Base-by-base conservation (phyloP, 2,113 vertebrate species). In the Rhinolophus ferrumequinum region DNA sequence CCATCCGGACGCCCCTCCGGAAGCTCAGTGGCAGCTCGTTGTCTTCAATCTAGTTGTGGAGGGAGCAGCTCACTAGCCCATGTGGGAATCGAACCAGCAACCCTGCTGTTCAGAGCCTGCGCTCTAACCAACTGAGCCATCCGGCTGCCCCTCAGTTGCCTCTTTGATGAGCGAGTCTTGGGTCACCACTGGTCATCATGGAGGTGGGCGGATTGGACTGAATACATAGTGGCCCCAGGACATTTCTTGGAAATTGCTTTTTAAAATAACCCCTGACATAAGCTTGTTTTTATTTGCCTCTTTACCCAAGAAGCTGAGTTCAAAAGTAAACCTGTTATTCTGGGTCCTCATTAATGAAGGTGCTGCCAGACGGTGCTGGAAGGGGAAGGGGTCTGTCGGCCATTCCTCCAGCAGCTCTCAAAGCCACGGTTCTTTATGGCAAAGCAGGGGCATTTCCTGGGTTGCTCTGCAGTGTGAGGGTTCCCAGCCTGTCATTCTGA, bases 241-340 rank as follows among this genome's bases (percentile, higher is more conserved):
- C 8, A 0, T 11, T 95, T 88, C 81, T 88, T 90, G 69, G 76
- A 93, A 95, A 60, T 81, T 22, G 38, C 18, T 41, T 92, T 94
- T 84, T 76, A 47, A 88, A 76, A 56, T 60, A 90, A 28, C 66
- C 56, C 13, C 54, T 8, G 24, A 38, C 70, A 30, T 35, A 58
- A 56, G 38, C 70, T 88, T 88, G 54, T 73, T 84, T 94, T 79
- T 47, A 0, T 88, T 83, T 79, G 62, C 16, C 19, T 92, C 62
- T 28, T 69, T 44, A 50, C 88, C 41, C 56, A 44, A 88, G 89
- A 87, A 66, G 75, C 58, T 0, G 1, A 93, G 66, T 60, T 64
- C 75, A 93, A 64, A 92, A 83, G 70, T 93, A 84, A 83, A 56
- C 28, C 26, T 66, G 58, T 90, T 84, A 33, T 90, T 90, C 76